Base-by-base conservation (phyloP, 2,888 invertebrate species). In the Drosophila fungiperda region DNA sequence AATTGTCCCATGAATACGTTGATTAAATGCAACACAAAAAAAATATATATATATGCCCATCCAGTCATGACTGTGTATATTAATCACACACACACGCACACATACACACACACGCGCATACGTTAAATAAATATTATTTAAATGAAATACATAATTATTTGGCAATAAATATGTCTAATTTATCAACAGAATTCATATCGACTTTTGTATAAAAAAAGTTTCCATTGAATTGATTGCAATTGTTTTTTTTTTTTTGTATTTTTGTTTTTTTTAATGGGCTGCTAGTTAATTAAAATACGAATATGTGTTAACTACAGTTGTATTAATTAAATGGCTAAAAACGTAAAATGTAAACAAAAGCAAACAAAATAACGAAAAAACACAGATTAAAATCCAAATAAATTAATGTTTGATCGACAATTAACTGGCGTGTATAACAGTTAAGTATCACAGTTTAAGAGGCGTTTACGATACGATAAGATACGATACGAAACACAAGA, bases 221-320 rank as follows among this genome's bases (percentile, higher is more conserved):
- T 36, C 33, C 32, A 32, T 17, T 50, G 32, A 33, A 50, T 42
- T 33, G 35, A 29, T 38, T 45, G 1, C 35, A n/a, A 33, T 48
- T 49, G 35, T 35, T 45, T 35, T 11, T 5, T 1, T 1, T 45
- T 33, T 50, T 60, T 49, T 29, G 26, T 49, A 33, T 35, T 50
- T 12, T 11, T 12, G 0, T 7, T 7, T 45, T 45, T 33, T 54
- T 60, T 53, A 54, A 76, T 76, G 55, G 66, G 33, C 77, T 61
- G 71, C 77, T 80, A 80, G 63, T 80, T 67, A 62, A 80, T 67
- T 76, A 64, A 61, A 60, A 67, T 67, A 78, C 58, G 57, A 64
- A 64, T 71, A 65, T 77, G 73, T 67, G 64, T 64, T 72, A 65
- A 40, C 81, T 78, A 78, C 78, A 64, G 33, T 62, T 63, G 59